Evolutionary conservation across 1,140 invertebrate genomes (phyloP).

Genomic region (Apis florea): DNA sequence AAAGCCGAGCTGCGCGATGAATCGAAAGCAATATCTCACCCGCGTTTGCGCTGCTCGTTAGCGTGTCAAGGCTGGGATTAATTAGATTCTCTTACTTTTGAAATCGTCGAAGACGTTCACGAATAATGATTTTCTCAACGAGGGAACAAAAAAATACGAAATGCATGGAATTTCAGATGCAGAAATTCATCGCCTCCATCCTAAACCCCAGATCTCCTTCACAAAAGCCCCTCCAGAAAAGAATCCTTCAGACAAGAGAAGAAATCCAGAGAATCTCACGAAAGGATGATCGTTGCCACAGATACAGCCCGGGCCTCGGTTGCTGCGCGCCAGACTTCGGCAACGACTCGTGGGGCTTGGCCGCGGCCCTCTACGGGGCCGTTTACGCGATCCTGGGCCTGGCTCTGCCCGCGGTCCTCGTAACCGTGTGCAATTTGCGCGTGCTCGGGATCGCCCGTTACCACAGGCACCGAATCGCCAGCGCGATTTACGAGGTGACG

Average conservation of each 20-base stretch:
- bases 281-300: constrained; percentile 1
- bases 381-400: constrained; percentile 85
- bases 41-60: background rate
- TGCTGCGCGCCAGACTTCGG: constrained; percentile 86
- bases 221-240: background rate
- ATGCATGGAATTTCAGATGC: no score
- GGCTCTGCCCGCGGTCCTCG: constrained; percentile 84
- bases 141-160: no score
- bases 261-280: background rate
- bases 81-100: background rate
- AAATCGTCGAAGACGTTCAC: constrained; percentile 13
- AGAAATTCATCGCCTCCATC: no score
- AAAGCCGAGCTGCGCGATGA: constrained; percentile 1
- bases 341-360: constrained; percentile 77
- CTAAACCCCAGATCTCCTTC: background rate
- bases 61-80: background rate
- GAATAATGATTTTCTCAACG: background rate
- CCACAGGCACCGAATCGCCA: constrained; percentile 90
- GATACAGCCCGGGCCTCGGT: constrained; percentile 82
- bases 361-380: constrained; percentile 83
- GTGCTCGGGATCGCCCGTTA: constrained; percentile 90
- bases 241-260: background rate
- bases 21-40: constrained; percentile 9
- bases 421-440: constrained; percentile 87
- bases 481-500: constrained; percentile 91